These are phyloP conservation scores for Lepidurus packardi DNA, from an alignment of 1,140 invertebrate species.

Conservation along the genomic window DNA sequence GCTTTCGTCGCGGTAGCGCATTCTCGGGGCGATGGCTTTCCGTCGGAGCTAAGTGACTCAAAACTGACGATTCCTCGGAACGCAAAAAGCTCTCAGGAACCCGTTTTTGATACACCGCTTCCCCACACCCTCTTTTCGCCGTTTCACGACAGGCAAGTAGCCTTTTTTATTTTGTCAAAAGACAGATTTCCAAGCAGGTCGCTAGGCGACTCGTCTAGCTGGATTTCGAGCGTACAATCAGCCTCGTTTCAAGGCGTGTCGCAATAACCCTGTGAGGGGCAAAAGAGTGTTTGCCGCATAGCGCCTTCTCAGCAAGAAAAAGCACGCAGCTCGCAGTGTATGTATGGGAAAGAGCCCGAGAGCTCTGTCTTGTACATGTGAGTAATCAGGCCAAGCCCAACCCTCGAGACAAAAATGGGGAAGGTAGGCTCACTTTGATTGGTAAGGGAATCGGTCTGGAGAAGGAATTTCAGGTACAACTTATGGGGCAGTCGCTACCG, in stretches of 20 bases:
- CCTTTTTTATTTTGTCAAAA: neutral
- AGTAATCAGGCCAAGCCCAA: neutral
- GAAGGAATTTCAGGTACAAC: neutral
- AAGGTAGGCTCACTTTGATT: neutral
- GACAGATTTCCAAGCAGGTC: neutral
- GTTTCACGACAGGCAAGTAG: neutral
- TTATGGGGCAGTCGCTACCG: neutral
- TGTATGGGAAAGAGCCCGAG: neutral
- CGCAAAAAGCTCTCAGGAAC: neutral
- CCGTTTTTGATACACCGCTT: neutral
- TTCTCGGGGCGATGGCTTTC: neutral
- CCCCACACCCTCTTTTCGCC: conserved; percentile 2
- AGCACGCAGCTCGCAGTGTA: neutral
- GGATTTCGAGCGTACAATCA: neutral
- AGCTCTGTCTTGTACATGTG: neutral
- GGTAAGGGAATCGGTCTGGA: neutral
- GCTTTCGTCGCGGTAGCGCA: neutral
- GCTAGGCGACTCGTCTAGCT: neutral
- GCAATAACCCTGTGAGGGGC: neutral
- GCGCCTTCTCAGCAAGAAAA: neutral
- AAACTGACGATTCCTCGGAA: neutral
- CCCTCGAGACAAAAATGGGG: neutral
- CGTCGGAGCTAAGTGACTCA: neutral
- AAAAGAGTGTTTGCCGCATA: neutral
- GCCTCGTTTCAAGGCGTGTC: neutral